Percentiles rank a stretch among this genome's conserved stretches.
Evolutionary conservation across 2,797 vertebrate species (phyloP).

Genomic region (Gambusia yucatana): DNA sequence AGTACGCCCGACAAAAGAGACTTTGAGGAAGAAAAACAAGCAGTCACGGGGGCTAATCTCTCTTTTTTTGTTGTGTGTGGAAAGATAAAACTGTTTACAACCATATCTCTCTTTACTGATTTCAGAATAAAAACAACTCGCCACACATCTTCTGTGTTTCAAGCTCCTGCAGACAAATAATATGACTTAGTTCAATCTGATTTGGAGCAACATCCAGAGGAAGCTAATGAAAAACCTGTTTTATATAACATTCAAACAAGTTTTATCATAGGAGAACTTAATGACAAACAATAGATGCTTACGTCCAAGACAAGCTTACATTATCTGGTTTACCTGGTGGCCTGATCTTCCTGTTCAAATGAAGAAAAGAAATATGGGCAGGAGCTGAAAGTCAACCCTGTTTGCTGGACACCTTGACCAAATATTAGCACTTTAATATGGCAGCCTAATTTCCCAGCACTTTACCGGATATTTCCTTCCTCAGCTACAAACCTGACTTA

Average conservation of each 20-base stretch:
- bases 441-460: conserved; percentile 20
- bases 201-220: conserved; percentile 29
- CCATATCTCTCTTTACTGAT: conserved; percentile 37
- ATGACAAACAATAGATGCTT: background rate
- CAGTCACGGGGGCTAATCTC: conserved; percentile 53
- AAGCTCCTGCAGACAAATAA: conserved; percentile 26
- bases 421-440: conserved; percentile 50
- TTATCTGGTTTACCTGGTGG: conserved; percentile 1
- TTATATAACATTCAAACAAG: conserved; percentile 1
- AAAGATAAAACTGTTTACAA: conserved; percentile 15
- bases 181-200: conserved; percentile 23
- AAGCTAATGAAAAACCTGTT: conserved; percentile 11
- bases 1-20: background rate
- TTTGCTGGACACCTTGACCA: conserved; percentile 38
- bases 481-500: conserved; percentile 2
- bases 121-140: conserved; percentile 34
- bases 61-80: background rate
- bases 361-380: conserved; percentile 10
- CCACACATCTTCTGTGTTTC: conserved; percentile 15
- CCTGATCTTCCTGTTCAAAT: conserved; percentile 14
- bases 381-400: conserved; percentile 2
- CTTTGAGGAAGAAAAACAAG: conserved; percentile 18
- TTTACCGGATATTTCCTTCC: background rate
- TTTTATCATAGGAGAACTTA: background rate
- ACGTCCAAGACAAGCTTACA: background rate